phyloP scores from a whole-genome alignment of 2,113 vertebrate species.

The Tympanuchus pallidicinctus region DNA sequence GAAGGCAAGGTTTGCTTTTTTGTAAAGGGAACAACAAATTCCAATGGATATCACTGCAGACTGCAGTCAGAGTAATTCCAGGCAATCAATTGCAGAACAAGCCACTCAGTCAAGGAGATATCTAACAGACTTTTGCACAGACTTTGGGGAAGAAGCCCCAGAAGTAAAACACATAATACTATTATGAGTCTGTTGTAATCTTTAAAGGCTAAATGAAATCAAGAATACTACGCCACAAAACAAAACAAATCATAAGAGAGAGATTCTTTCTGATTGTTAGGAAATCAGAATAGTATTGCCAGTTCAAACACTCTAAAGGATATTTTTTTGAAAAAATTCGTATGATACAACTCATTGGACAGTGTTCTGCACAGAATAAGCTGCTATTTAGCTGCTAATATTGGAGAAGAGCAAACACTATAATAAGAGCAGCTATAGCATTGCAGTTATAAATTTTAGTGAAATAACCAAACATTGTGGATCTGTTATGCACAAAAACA shows the following conservation, averaged over 20 bases:
- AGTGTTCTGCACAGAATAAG: neutral
- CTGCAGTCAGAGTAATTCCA: neutral
- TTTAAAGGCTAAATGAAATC: neutral
- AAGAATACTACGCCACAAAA: neutral
- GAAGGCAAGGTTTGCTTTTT: neutral
- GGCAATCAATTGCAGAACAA: neutral
- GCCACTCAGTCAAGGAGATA: neutral
- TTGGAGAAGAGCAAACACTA: neutral
- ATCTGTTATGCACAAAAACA: neutral
- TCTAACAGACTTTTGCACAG: neutral
- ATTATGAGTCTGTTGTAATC: neutral
- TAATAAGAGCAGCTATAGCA: neutral
- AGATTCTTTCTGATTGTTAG: neutral
- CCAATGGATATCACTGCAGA: neutral
- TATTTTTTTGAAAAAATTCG: neutral
- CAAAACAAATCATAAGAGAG: neutral
- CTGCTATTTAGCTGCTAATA: neutral
- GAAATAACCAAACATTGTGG: neutral
- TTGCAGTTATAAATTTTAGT: neutral
- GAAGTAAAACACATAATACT: neutral
- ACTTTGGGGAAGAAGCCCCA: neutral
- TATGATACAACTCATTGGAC: neutral
- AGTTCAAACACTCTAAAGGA: neutral
- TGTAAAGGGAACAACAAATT: neutral
- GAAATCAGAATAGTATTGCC: neutral